phyloP scores from a whole-genome alignment of 2,113 vertebrate species.

The Callionymus lyra region DNA sequence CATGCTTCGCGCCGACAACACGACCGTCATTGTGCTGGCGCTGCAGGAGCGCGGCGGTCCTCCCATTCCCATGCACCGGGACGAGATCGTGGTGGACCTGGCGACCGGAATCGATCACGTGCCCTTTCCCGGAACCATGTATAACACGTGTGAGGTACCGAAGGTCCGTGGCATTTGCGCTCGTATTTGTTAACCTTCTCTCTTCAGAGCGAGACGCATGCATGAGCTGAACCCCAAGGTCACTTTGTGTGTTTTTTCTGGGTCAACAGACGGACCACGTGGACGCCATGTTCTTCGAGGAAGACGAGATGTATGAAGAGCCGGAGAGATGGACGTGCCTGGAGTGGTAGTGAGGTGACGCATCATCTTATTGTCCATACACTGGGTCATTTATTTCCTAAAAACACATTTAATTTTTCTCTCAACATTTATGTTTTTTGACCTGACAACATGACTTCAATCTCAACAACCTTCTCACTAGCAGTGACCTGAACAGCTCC shows the following conservation, averaged over 20 bases:
- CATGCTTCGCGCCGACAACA: constrained; percentile 96
- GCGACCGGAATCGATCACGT: constrained; percentile 70
- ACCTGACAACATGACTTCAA: no score
- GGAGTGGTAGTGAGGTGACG: constrained; percentile 65
- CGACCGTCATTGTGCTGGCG: constrained; percentile 89
- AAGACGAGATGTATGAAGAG: constrained; percentile 62
- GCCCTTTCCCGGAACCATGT: constrained; percentile 65
- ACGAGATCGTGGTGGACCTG: constrained; percentile 85
- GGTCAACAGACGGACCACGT: constrained; percentile 56
- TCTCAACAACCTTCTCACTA: no score
- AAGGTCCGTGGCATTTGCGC: constrained; percentile 62
- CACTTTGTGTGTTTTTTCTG: constrained; percentile 46
- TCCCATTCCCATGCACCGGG: constrained; percentile 62
- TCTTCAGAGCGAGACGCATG: neutral
- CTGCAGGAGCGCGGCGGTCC: constrained; percentile 69
- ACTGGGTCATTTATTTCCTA: no score
- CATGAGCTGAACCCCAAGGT: neutral
- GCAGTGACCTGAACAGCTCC: no score
- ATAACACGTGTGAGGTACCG: constrained; percentile 67
- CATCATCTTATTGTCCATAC: no score
- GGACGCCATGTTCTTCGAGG: constrained; percentile 65
- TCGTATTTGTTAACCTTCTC: constrained; percentile 1
- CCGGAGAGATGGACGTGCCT: constrained; percentile 62
- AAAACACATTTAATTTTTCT: no score
- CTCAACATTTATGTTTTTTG: no score